Base-by-base conservation (phyloP, 2,113 vertebrate species). In the Lamprologus callipterus region DNA sequence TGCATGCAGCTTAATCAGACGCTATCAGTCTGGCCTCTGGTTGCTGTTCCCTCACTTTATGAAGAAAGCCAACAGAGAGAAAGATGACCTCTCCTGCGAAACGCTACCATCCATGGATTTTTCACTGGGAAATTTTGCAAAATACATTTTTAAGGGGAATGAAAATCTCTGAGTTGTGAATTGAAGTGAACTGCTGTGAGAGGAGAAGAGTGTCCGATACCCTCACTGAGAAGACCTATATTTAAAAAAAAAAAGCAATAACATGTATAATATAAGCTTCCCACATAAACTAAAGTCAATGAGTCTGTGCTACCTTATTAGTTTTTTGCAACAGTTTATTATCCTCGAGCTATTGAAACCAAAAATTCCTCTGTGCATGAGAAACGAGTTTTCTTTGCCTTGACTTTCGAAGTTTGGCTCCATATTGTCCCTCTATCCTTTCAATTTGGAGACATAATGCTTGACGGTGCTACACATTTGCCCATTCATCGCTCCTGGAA, bases 391-490 rank as follows among this genome's bases (percentile, higher is more conserved):
- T 51, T 78, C 26, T 19, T 78, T 78, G 2, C 73, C 16, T 31
- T 73, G 8, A 45, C 68, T 47, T 51, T 78, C 0, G 1, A 78
- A 78, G 26, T 51, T 51, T 19, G 70, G 6, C 23, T 2, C 37
- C 47, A 9, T 11, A 19, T 81, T 88, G 79, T 49, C 73, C 10
- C 26, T 78, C 17, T 31, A 7, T 51, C 17, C 14, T 73, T 28
- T 73, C 9, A 17, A 26, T 78, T 33, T 89, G 63, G 82, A 84
- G 65, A 85, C 80, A 81, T 54, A 85, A 58, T 28, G 37, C 80
- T 87, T 85, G 85, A 82, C 19, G 4, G 55, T 28, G 51, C 85
- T 49, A 54, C 40, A 63, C 83, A 40, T 68, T 53, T 7, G 10
- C 35, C 79, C 75, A 80, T 82, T 88, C 86, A 10, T 73, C 0